These are phyloP conservation scores for Myotis daubentonii DNA, from an alignment of 2,797 vertebrate genomes.

Conservation along the genomic window DNA sequence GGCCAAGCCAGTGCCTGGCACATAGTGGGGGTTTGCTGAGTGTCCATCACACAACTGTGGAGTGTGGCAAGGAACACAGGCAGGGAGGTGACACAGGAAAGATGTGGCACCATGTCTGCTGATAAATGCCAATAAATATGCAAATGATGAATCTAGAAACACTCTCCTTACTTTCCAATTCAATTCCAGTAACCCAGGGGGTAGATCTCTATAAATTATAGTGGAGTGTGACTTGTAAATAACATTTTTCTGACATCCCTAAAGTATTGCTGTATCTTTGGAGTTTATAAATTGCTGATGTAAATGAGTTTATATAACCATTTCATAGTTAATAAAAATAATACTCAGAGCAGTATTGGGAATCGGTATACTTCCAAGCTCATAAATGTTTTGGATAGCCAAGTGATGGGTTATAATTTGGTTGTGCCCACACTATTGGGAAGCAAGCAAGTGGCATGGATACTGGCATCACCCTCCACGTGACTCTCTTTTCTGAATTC, in stretches of 20 bases:
- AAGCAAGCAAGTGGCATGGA: no score
- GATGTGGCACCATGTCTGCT: fast-evolving
- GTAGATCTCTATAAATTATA: slow-evolving; percentile 50
- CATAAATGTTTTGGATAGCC: background rate
- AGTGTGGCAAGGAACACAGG: fast-evolving
- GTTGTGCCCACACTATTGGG: background rate
- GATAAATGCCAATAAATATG: slow-evolving; percentile 52
- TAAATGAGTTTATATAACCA: slow-evolving; percentile 50
- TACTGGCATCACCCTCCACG: fast-evolving
- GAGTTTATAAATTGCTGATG: slow-evolving; percentile 41
- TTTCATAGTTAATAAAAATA: slow-evolving; percentile 35
- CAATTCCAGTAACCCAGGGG: slow-evolving; percentile 46
- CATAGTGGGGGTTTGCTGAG: fast-evolving
- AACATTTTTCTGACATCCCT: slow-evolving; percentile 60
- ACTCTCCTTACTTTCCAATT: slow-evolving; percentile 3
- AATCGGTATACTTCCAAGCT: background rate
- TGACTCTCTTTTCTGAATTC: fast-evolving
- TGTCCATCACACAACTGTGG: fast-evolving
- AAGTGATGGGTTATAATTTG: background rate
- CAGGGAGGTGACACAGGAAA: no score
- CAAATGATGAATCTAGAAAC: background rate
- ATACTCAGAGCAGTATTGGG: background rate
- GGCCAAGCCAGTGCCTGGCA: background rate
- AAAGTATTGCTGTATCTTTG: slow-evolving; percentile 37
- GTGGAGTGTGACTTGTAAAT: slow-evolving; percentile 49